Conservation (phyloP, 2,797 vertebrate genomes). For the Artibeus lituratus region DNA sequence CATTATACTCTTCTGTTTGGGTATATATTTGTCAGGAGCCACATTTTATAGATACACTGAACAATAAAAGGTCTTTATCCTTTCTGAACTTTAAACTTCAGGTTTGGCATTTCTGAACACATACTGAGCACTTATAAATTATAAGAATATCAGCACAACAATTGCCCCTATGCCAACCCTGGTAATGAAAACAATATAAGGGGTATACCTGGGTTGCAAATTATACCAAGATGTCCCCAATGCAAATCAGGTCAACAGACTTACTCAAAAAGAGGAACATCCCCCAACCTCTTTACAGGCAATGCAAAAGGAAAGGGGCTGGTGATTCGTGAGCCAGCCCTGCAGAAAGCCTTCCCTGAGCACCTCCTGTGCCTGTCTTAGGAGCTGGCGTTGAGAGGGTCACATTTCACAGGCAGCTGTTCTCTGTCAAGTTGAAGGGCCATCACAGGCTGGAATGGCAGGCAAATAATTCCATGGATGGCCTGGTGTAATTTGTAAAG, state of each 20-base stretch:
- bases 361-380: not conserved
- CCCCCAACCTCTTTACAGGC: not conserved
- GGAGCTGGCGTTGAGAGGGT: not conserved
- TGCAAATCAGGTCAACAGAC: not conserved
- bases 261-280: not conserved
- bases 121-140: not conserved
- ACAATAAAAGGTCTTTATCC: not conserved
- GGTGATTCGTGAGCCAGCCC: not conserved
- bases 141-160: not conserved
- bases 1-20: not conserved
- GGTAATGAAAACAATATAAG: not conserved
- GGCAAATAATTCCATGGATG: not conserved
- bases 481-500: not conserved
- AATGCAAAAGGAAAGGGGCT: not conserved
- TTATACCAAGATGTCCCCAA: not conserved
- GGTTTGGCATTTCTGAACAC: not conserved
- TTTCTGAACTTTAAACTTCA: not conserved
- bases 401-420: constrained; percentile 26
- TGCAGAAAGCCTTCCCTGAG: not conserved
- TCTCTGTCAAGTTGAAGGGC: constrained; percentile 31
- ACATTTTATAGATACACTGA: not conserved
- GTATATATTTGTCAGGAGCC: not conserved
- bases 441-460: not conserved
- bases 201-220: not conserved
- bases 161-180: not conserved